These are phyloP conservation scores for Octopus bimaculoides DNA, from an alignment of 1,140 invertebrate species.

Conservation along the genomic window DNA sequence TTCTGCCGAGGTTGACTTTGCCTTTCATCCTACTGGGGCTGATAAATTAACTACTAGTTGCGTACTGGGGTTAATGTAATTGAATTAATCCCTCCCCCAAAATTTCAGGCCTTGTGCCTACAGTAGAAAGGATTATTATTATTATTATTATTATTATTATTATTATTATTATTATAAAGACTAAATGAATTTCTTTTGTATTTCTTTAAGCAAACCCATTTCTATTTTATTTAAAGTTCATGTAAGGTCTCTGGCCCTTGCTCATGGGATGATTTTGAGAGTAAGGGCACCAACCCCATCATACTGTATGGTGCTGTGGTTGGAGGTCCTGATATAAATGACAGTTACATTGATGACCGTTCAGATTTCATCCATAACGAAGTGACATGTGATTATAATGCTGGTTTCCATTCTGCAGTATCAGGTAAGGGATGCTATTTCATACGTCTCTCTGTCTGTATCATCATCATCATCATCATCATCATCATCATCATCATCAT, in stretches of 20 bases:
- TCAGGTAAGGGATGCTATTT: constrained; percentile 28
- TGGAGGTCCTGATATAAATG: constrained; percentile 53
- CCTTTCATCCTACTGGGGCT: no score
- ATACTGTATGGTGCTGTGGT: constrained; percentile 56
- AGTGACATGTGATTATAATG: constrained; percentile 57
- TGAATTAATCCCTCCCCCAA: no score
- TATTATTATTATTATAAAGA: no score
- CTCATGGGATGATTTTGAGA: constrained; percentile 32
- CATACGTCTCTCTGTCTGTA: no score
- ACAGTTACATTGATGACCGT: constrained; percentile 49
- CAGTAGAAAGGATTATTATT: no score
- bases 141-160: no score
- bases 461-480: no score
- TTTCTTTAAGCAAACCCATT: not conserved
- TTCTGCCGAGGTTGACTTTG: no score
- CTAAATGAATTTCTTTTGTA: not conserved
- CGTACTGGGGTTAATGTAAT: no score
- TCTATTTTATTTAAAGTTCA: constrained; percentile 28
- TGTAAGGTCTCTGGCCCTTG: constrained; percentile 41
- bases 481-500: no score
- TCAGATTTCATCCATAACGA: constrained; percentile 53
- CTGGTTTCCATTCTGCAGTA: constrained; percentile 52
- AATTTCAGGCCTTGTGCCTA: no score
- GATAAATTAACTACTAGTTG: no score
- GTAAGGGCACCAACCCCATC: constrained; percentile 46